Evolutionary conservation across 1,140 invertebrate genomes (phyloP), one percentile per base, ranked within the genome.

Genomic region (Drosophila rufa): DNA sequence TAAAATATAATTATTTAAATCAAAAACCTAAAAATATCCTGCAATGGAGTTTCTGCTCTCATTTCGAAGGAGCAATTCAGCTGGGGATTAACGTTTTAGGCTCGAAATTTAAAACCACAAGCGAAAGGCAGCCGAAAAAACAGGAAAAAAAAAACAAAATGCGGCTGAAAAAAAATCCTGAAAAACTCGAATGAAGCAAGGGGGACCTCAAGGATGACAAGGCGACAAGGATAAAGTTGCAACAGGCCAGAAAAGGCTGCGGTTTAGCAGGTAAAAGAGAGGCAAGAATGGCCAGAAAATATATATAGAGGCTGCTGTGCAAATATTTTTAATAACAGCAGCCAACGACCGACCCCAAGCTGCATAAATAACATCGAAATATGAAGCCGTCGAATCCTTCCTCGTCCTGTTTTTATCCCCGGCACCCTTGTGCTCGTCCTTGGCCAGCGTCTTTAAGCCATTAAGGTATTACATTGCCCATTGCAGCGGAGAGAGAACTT

Each of bases 291-390:
- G 36, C 55, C 36, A 48, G 27, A 38, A 22, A 40, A 38, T 45
- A 53, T 45, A 53, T 33, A 51, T 40, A 19, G 40, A 25, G 79
- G 81, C 81, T 75, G 80, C 75, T 82, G 81, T 67, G 64, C 53
- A 84, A 84, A 85, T 84, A 85, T 84, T 84, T 84, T 84, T 84
- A 85, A 84, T 84, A 84, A 85, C 74, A 65, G 79, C 65, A 59
- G 53, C 25, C 58, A 19, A 15, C 19, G 33, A 36, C 61, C 62
- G 68, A 71, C 65, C 51, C 67, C 53, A 53, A 67, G 77, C 30
- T 69, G 82, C 81, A 85, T 85, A 84, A 83, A 84, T 83, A 85
- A 84, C 81, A 77, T 60, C 77, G 82, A 84, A 85, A 85, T 73
- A 82, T 75, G 75, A 82, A 73, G 70, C 70, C 70, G 46, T 38